Evolutionary conservation across 1,140 invertebrate species (phyloP).

Genomic region (Helicoverpa armigera): DNA sequence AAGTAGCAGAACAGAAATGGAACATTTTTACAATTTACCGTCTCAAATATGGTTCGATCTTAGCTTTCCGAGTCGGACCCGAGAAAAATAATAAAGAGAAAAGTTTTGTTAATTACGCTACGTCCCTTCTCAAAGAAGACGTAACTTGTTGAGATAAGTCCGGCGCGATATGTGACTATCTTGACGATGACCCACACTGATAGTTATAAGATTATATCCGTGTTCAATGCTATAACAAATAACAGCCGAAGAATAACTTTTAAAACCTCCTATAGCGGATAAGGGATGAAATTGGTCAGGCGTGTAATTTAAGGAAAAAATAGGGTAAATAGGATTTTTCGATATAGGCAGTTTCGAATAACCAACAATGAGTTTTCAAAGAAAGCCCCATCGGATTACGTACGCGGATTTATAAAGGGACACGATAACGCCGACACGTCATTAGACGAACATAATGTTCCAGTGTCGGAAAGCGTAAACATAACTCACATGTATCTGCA

Average conservation of each 20-base stretch:
- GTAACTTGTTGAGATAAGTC: constrained; percentile 12
- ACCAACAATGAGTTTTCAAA: not conserved
- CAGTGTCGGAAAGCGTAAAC: constrained; percentile 5
- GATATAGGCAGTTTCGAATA: not conserved
- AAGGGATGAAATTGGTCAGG: not conserved
- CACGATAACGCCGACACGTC: constrained; percentile 14
- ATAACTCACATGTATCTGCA: constrained; percentile 19
- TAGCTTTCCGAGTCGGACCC: not conserved
- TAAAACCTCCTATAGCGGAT: no score
- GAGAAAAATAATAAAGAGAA: constrained; percentile 32
- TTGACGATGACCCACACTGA: not conserved
- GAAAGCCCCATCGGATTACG: not conserved
- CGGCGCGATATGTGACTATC: not conserved
- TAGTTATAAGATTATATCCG: no score
- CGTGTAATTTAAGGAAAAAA: not conserved
- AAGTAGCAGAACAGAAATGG: not conserved
- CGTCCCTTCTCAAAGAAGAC: not conserved
- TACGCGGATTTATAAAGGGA: not conserved
- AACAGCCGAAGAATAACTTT: no score
- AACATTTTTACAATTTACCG: constrained; percentile 20
- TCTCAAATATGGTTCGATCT: constrained; percentile 15
- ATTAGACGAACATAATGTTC: constrained; percentile 18
- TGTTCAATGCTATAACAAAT: no score
- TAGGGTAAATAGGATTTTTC: constrained; percentile 4
- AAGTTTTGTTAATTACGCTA: constrained; percentile 28